A percentile compares a stretch with the other conserved stretches of the same genome.
Evolutionary conservation across 2,113 vertebrate genomes (phyloP).

Genomic region (Amblyornis subalaris): DNA sequence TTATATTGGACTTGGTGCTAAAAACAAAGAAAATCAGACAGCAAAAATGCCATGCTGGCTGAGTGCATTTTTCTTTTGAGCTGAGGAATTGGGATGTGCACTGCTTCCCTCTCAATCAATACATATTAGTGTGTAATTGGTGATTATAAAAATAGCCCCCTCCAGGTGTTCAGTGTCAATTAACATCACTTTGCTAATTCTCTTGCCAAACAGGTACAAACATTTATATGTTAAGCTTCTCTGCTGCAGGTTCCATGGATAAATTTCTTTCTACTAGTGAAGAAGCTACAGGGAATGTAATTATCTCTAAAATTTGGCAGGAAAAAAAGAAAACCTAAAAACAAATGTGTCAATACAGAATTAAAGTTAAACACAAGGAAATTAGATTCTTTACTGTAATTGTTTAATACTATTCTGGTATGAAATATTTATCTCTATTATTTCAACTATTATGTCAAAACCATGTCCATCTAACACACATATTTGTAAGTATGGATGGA

Average conservation of each 20-base stretch:
- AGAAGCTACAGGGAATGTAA: background rate
- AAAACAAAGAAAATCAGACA: background rate
- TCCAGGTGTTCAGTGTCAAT: background rate
- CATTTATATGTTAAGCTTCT: background rate
- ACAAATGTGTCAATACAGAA: background rate
- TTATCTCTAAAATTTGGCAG: background rate
- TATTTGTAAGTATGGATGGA: background rate
- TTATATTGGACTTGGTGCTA: conserved; percentile 5
- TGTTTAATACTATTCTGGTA: background rate
- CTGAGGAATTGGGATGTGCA: background rate
- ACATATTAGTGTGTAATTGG: background rate
- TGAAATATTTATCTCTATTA: background rate
- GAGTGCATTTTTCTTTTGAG: background rate
- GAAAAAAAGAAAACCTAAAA: conserved; percentile 4
- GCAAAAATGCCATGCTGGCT: background rate
- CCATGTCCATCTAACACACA: background rate
- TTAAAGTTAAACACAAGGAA: background rate
- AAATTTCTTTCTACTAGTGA: background rate
- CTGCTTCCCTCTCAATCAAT: conserved; percentile 4
- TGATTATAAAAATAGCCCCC: conserved; percentile 8
- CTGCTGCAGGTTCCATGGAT: background rate
- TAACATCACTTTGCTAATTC: background rate
- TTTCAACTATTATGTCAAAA: background rate
- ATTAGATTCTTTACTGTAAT: background rate
- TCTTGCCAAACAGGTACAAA: background rate